Evolutionary conservation across 2,797 vertebrate species (phyloP).

Genomic region (Microchirus variegatus): DNA sequence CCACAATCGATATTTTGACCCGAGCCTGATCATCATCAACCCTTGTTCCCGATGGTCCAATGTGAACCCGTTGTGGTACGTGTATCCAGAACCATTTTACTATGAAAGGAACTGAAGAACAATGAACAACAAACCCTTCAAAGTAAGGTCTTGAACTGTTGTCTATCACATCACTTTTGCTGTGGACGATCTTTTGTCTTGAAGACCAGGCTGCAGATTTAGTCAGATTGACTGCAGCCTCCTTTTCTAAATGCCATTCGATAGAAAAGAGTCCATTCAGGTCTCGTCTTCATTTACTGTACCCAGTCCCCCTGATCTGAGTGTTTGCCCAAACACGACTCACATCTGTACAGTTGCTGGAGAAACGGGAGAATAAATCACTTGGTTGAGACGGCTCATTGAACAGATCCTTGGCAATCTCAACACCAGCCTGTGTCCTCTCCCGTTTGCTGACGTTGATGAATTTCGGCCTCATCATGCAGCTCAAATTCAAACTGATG

Average conservation of each 20-base stretch:
- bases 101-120: too few relatives aligned
- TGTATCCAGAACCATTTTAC: too few relatives aligned
- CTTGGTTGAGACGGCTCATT: conserved; percentile 65
- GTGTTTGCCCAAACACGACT: conserved; percentile 42
- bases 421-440: conserved; percentile 55
- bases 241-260: not conserved
- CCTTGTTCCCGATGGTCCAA: too few relatives aligned
- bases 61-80: too few relatives aligned
- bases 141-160: too few relatives aligned
- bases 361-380: conserved; percentile 69
- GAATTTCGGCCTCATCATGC: conserved; percentile 71
- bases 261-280: not conserved
- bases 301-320: conserved; percentile 19
- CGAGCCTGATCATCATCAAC: too few relatives aligned
- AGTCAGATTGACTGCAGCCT: not conserved
- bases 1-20: too few relatives aligned
- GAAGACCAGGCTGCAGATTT: too few relatives aligned
- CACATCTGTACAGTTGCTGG: conserved; percentile 26
- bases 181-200: too few relatives aligned
- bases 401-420: conserved; percentile 64
- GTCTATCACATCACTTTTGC: too few relatives aligned
- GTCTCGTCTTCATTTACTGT: conserved; percentile 19
- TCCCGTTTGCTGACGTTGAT: conserved; percentile 74
- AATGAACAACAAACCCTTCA: too few relatives aligned
- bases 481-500: conserved; percentile 69